Percentiles rank a stretch among this genome's conserved stretches.
Conservation (phyloP, 2,888 invertebrate genomes). For the Metopia argyrocephala region DNA sequence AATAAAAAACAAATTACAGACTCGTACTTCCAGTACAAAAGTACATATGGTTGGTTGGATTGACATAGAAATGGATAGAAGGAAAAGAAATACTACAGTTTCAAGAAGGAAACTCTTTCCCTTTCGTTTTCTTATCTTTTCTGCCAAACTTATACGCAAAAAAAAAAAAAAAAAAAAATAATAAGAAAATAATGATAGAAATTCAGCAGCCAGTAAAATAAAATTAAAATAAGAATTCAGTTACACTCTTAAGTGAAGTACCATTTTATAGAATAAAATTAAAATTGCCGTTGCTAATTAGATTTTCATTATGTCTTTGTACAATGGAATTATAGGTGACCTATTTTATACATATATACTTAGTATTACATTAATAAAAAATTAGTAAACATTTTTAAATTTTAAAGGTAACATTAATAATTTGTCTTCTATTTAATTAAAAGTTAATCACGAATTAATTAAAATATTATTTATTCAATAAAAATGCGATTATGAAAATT, state of each 20-base stretch:
- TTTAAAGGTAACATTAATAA: too few species aligned
- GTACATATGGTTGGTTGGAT: not conserved
- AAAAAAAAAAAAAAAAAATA: not conserved
- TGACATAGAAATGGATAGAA: not conserved
- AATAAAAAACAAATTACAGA: not conserved
- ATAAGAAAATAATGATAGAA: not conserved
- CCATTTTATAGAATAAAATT: not conserved
- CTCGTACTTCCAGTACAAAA: constrained; percentile 15
- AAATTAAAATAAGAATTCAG: not conserved
- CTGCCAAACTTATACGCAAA: constrained; percentile 1
- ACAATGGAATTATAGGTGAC: not conserved
- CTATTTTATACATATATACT: not conserved
- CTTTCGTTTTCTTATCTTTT: too few species aligned
- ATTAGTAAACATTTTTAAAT: too few species aligned
- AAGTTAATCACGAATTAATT: too few species aligned
- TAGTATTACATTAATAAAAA: too few species aligned
- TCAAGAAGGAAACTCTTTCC: not conserved
- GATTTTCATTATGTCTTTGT: not conserved
- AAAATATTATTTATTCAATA: too few species aligned
- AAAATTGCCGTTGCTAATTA: constrained; percentile 33
- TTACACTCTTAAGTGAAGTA: constrained; percentile 21
- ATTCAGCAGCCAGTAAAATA: not conserved
- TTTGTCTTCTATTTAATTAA: too few species aligned
- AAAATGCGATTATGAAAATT: too few species aligned
- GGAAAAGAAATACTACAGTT: not conserved